Percentiles rank a stretch among this genome's conserved stretches.
These are phyloP conservation scores for Ephydatia muelleri DNA, from an alignment of 37 sponge, comb jelly and placozoan genomes.

Conservation along the genomic window DNA sequence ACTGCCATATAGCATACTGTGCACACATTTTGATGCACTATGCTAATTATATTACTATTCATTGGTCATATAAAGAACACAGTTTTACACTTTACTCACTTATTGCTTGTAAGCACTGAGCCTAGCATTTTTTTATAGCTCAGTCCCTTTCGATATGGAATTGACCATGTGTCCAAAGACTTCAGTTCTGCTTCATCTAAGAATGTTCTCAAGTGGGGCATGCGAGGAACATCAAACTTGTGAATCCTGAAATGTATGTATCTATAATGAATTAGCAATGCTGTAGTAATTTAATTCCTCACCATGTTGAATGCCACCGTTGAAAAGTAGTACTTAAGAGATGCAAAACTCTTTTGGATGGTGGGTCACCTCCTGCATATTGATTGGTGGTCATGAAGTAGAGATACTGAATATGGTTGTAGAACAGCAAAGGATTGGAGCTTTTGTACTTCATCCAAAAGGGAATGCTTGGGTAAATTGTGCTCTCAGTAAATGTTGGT, in stretches of 20 bases:
- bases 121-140: constrained; percentile 64
- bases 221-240: constrained; percentile 64
- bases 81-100: background rate
- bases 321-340: constrained; percentile 31
- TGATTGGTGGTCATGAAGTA: constrained; percentile 52
- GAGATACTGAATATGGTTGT: constrained; percentile 63
- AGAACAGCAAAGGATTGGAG: constrained; percentile 35
- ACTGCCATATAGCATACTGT: no score
- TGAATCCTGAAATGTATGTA: constrained; percentile 34
- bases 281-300: background rate
- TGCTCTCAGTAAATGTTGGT: constrained; percentile 1
- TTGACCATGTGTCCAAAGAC: constrained; percentile 7
- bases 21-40: no score
- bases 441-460: constrained; percentile 49
- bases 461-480: constrained; percentile 34
- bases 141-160: constrained; percentile 45
- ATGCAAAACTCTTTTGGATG: constrained; percentile 27
- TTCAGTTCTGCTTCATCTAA: background rate
- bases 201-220: constrained; percentile 40
- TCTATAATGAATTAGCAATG: background rate
- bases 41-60: background rate
- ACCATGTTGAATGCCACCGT: constrained; percentile 68
- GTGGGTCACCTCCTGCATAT: constrained; percentile 41
- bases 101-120: constrained; percentile 26
- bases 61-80: background rate